Evolutionary conservation across 2,888 invertebrate species (phyloP), one percentile per base, ranked within the genome.

Genomic region (Drosophila atripex): DNA sequence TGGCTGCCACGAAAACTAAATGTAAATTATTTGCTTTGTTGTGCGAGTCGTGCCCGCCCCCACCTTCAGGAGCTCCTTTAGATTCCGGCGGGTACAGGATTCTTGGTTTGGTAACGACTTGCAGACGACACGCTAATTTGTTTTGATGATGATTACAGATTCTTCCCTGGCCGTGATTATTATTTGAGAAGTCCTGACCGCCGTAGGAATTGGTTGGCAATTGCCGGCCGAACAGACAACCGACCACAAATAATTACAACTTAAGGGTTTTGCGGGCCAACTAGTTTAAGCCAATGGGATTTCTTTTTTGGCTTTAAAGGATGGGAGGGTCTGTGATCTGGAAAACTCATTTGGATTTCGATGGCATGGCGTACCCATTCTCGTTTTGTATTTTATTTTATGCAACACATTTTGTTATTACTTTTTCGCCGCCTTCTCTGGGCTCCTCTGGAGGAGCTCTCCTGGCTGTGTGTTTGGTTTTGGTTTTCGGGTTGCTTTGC

Each of bases 111-210:
- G 47, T 51, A 77, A 66, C 68, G 70, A 68, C 61, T 66, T 71
- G 52, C 75, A 65, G 83, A 72, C 71, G 83, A 73, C 72, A 80
- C 71, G 76, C 55, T 70, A 76, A 86, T 78, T 86, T 86, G 56
- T 74, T 76, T 77, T 71, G 55, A 72, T 66, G 59, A 52, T 76
- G 65, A 60, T 74, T 58, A 63, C 66, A 18, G 68, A 63, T 75
- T 70, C 58, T 30, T 54, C 47, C 9, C 46, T 43, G 47, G 38
- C 57, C 43, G 45, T 65, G 71, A 60, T 76, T 82, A 64, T 78
- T 65, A 55, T 54, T 43, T 46, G 35, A 54, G 7, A 49, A 39
- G 28, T 28, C 28, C 28, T 28, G 28, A 2, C 28, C 28, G 28
- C 28, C 28, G 28, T 9, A 28, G 28, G 77, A 85, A 76, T 76